A percentile compares a stretch with the other conserved stretches of the same genome.
These are phyloP conservation scores for Trissolcus basalis DNA, from an alignment of 1,140 invertebrate species.

Conservation along the genomic window DNA sequence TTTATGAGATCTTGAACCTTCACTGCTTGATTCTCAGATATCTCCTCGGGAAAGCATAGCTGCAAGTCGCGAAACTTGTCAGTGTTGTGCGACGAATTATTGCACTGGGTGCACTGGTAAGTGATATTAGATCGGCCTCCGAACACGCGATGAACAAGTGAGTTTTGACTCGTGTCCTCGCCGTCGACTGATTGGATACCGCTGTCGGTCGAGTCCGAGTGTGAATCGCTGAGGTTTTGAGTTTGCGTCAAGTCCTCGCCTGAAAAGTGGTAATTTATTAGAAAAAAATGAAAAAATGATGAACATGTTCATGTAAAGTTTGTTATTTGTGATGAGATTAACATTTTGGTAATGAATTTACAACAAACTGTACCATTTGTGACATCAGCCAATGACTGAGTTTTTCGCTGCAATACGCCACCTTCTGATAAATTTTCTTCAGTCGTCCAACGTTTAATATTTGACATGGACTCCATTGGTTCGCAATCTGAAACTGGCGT, in stretches of 20 bases:
- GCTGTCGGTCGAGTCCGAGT: constrained; percentile 75
- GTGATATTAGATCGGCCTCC: constrained; percentile 84
- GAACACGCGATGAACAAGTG: constrained; percentile 82
- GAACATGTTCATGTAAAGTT: background rate
- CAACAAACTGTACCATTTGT: constrained; percentile 63
- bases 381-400: constrained; percentile 72
- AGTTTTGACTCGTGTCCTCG: constrained; percentile 66
- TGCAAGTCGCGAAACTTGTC: constrained; percentile 89
- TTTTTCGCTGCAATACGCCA: constrained; percentile 67
- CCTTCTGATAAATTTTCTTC: constrained; percentile 74
- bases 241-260: constrained; percentile 68
- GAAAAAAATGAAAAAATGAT: background rate
- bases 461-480: constrained; percentile 36
- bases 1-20: constrained; percentile 84
- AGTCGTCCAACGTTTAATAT: constrained; percentile 72
- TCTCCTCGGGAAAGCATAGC: constrained; percentile 85
- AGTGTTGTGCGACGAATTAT: constrained; percentile 81
- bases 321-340: background rate
- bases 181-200: constrained; percentile 75
- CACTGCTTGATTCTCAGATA: constrained; percentile 75
- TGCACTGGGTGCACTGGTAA: constrained; percentile 83
- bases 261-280: constrained; percentile 38
- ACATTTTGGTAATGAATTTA: too few species aligned
- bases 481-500: constrained; percentile 38
- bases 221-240: constrained; percentile 71